Percentiles rank a stretch among this genome's conserved stretches.
Evolutionary conservation across 2,888 invertebrate genomes (phyloP).

Genomic region (Seira ritae): DNA sequence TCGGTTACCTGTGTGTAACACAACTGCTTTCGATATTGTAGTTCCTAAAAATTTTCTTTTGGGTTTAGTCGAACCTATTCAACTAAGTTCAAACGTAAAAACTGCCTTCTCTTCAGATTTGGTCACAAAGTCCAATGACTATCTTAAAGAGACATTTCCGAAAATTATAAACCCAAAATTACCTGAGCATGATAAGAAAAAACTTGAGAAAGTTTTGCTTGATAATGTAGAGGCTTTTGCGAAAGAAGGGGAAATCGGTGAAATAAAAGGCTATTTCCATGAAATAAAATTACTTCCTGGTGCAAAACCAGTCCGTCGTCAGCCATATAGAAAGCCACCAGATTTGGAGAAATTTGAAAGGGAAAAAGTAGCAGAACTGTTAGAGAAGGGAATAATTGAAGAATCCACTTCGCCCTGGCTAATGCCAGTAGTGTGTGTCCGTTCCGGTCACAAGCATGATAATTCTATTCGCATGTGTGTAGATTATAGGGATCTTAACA

Average conservation of each 20-base stretch:
- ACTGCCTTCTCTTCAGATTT: too few species aligned
- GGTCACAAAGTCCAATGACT: too few species aligned
- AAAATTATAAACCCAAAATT: neutral
- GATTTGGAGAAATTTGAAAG: conserved; percentile 50
- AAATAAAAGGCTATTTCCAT: conserved; percentile 47
- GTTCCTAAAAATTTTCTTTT: too few species aligned
- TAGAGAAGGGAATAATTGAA: conserved; percentile 41
- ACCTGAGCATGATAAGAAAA: neutral
- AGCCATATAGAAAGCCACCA: conserved; percentile 52
- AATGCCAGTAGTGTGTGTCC: conserved; percentile 47
- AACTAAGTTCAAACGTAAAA: too few species aligned
- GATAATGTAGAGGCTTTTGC: conserved; percentile 52
- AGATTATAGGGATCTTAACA: conserved; percentile 44
- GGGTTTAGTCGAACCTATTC: too few species aligned
- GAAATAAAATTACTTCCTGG: conserved; percentile 37
- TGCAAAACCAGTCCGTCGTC: conserved; percentile 39
- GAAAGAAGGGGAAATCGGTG: conserved; percentile 49
- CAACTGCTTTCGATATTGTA: too few species aligned
- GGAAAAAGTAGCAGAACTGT: conserved; percentile 49
- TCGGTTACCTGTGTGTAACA: too few species aligned
- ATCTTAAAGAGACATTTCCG: too few species aligned
- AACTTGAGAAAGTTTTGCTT: neutral
- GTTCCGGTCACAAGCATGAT: conserved; percentile 35
- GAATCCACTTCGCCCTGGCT: conserved; percentile 45
- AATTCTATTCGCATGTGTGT: conserved; percentile 1